Percentiles rank a stretch among this genome's conserved stretches.
Conservation (phyloP, 2,797 vertebrate genomes). For the Sphenodon punctatus region DNA sequence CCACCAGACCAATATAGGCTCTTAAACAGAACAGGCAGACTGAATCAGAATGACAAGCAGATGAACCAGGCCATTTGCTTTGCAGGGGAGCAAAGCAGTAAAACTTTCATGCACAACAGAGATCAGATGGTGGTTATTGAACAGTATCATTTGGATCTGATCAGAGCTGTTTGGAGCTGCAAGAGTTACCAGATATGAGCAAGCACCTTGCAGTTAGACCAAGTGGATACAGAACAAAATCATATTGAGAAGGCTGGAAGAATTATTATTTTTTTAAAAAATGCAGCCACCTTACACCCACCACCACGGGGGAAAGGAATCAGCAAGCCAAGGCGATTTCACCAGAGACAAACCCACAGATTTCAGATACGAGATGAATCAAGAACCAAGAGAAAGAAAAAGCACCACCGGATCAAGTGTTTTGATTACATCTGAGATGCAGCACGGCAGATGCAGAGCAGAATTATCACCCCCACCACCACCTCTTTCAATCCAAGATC, state of each 20-base stretch:
- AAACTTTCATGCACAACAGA: slow-evolving; percentile 3
- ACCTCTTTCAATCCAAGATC: background rate
- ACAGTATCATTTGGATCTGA: background rate
- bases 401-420: slow-evolving; percentile 63
- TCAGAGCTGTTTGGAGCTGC: slow-evolving; percentile 53
- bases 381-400: slow-evolving; percentile 74
- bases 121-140: background rate
- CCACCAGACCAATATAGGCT: too few relatives aligned
- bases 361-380: slow-evolving; percentile 77
- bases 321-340: slow-evolving; percentile 67
- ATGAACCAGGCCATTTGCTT: background rate
- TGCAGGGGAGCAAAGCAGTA: slow-evolving; percentile 4
- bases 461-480: background rate
- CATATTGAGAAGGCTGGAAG: slow-evolving; percentile 47
- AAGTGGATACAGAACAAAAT: slow-evolving; percentile 54
- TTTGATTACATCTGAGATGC: slow-evolving; percentile 40
- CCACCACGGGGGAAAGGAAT: slow-evolving; percentile 67
- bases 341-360: slow-evolving; percentile 73
- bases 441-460: slow-evolving; percentile 27
- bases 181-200: slow-evolving; percentile 24
- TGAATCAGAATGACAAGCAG: background rate
- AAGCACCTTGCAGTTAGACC: slow-evolving; percentile 53
- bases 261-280: too few relatives aligned
- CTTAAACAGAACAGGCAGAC: background rate
- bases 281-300: slow-evolving; percentile 75